A percentile compares a stretch with the other conserved stretches of the same genome.
Conservation (phyloP, 2,888 invertebrate genomes). For the Macaria liturata region DNA sequence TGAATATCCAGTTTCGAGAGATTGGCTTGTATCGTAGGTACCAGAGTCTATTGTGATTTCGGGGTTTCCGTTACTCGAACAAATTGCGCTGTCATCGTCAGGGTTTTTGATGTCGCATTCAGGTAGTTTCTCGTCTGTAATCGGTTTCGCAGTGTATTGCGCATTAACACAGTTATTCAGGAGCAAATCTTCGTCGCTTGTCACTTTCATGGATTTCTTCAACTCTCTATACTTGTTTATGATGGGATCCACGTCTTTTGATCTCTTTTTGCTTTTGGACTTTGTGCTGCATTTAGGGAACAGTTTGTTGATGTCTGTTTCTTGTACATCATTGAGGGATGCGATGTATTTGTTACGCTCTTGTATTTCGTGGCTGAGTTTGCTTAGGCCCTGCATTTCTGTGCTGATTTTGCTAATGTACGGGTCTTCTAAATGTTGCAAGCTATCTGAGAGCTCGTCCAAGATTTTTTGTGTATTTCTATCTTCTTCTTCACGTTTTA, state of each 20-base stretch:
- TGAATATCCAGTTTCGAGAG: conserved; percentile 78
- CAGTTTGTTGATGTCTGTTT: conserved; percentile 72
- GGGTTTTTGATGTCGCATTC: conserved; percentile 73
- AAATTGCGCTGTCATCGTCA: conserved; percentile 77
- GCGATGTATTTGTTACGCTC: conserved; percentile 84
- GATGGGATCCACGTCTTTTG: conserved; percentile 76
- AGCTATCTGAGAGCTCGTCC: conserved; percentile 75
- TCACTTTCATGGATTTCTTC: conserved; percentile 73
- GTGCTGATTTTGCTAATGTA: conserved; percentile 83
- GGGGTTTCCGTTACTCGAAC: conserved; percentile 76
- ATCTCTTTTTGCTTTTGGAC: conserved; percentile 78
- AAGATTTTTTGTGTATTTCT: conserved; percentile 76
- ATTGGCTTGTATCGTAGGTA: conserved; percentile 75
- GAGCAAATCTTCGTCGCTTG: conserved; percentile 71
- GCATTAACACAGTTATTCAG: conserved; percentile 77
- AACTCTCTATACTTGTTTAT: conserved; percentile 77
- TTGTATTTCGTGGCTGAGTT: conserved; percentile 82
- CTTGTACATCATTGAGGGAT: conserved; percentile 77
- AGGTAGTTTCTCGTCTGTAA: conserved; percentile 61
- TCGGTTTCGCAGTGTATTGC: conserved; percentile 64
- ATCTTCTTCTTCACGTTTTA: conserved; percentile 76
- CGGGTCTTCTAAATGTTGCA: conserved; percentile 84
- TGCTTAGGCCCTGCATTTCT: conserved; percentile 83
- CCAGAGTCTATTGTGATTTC: conserved; percentile 79
- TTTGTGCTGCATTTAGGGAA: conserved; percentile 78